These are phyloP conservation scores for Sebastes vulpes DNA, from an alignment of 2,797 vertebrate genomes.

Conservation along the genomic window DNA sequence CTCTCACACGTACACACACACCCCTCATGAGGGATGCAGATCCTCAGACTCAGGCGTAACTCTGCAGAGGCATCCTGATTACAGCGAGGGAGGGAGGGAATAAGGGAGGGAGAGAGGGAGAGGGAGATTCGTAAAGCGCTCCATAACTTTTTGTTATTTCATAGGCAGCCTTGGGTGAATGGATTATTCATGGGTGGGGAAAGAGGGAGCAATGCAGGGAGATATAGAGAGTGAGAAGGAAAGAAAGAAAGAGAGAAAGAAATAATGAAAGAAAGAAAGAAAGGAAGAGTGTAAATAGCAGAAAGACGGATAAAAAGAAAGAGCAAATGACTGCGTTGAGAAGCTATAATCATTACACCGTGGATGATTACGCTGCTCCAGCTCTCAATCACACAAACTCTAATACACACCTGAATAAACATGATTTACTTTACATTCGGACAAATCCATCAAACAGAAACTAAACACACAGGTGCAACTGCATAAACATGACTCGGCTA, in stretches of 20 bases:
- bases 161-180: constrained; percentile 34
- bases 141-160: constrained; percentile 53
- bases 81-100: neutral
- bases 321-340: neutral
- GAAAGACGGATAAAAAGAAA: neutral
- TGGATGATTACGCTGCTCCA: constrained; percentile 1
- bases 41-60: constrained; percentile 9
- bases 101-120: neutral
- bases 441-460: constrained; percentile 19
- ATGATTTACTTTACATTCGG: constrained; percentile 7
- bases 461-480: constrained; percentile 22
- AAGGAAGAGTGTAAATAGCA: neutral
- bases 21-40: neutral
- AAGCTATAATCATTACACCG: constrained; percentile 20
- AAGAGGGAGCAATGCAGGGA: constrained; percentile 4
- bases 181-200: constrained; percentile 64
- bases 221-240: neutral
- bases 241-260: neutral
- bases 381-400: constrained; percentile 15
- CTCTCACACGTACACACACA: neutral
- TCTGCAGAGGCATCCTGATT: constrained; percentile 37
- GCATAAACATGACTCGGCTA: constrained; percentile 24
- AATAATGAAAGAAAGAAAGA: neutral
- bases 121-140: constrained; percentile 8
- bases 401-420: constrained; percentile 52